Conservation (phyloP, 1,140 invertebrate species). For the Lycorma delicatula region DNA sequence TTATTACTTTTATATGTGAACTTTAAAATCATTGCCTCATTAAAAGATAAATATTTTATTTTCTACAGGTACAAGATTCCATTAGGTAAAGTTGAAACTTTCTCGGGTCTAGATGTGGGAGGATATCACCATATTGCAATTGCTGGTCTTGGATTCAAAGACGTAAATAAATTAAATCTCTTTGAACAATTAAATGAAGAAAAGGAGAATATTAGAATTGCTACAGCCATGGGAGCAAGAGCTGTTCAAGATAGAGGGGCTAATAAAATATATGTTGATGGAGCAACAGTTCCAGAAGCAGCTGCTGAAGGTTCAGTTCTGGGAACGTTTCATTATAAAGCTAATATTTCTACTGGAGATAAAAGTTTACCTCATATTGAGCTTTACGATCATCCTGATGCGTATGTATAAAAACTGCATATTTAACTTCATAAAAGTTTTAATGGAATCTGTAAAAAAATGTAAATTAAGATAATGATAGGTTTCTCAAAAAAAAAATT, state of each 20-base stretch:
- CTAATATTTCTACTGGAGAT: constrained; percentile 39
- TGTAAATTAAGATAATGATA: too few relatives aligned
- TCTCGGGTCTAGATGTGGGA: neutral
- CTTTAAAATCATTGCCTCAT: too few relatives aligned
- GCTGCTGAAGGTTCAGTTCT: constrained; percentile 62
- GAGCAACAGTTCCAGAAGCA: constrained; percentile 58
- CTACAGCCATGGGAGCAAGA: constrained; percentile 38
- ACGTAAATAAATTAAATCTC: constrained; percentile 39
- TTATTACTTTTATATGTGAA: too few relatives aligned
- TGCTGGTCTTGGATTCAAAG: constrained; percentile 40
- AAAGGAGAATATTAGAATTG: constrained; percentile 39
- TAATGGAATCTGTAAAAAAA: too few relatives aligned
- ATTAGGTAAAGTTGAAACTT: neutral
- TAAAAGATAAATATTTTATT: too few relatives aligned
- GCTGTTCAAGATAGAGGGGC: constrained; percentile 49
- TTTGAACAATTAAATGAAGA: constrained; percentile 40
- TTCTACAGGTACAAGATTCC: too few relatives aligned
- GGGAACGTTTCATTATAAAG: constrained; percentile 53
- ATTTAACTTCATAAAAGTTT: too few relatives aligned
- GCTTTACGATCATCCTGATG: neutral
- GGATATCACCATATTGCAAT: constrained; percentile 33
- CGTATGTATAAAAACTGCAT: too few relatives aligned
- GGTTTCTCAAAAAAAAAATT: too few relatives aligned
- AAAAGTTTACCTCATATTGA: neutral
- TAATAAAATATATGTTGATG: constrained; percentile 54